Percentiles rank a stretch among this genome's conserved stretches.
Conservation (phyloP, 2,113 vertebrate species). For the Corydoras sp. region DNA sequence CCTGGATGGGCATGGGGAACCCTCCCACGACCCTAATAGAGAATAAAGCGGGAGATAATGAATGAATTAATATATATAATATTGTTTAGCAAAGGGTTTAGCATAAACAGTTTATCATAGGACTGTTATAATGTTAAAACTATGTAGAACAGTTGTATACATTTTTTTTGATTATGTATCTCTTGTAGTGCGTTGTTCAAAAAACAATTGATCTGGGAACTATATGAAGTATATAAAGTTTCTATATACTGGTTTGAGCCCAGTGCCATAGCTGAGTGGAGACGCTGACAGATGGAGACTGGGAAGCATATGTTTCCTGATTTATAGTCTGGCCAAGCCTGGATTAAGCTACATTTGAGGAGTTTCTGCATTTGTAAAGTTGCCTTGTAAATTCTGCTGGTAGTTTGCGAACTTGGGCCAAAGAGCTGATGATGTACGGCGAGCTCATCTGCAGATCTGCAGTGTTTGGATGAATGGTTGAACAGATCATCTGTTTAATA, state of each 20-base stretch:
- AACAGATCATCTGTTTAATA: constrained; percentile 34
- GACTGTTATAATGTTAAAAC: no score
- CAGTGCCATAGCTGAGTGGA: not conserved
- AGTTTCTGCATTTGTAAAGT: constrained; percentile 28
- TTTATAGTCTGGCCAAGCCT: constrained; percentile 16
- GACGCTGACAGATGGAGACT: constrained; percentile 7
- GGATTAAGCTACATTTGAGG: constrained; percentile 18
- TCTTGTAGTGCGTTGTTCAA: no score
- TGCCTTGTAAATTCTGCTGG: constrained; percentile 27
- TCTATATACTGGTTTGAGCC: not conserved
- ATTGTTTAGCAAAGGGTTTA: no score
- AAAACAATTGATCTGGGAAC: not conserved
- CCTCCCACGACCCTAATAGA: no score
- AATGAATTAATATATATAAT: no score
- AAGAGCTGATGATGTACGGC: constrained; percentile 18
- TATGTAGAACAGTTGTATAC: no score
- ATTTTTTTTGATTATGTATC: no score
- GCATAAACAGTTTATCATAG: no score
- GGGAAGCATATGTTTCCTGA: constrained; percentile 17
- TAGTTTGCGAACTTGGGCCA: constrained; percentile 18
- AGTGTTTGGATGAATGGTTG: constrained; percentile 39
- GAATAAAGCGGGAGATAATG: no score
- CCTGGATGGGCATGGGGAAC: no score
- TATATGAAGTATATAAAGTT: not conserved
- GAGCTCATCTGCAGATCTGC: constrained; percentile 28